Evolutionary conservation across 1,140 invertebrate species (phyloP).

Genomic region (Caenorhabditis brenneri): DNA sequence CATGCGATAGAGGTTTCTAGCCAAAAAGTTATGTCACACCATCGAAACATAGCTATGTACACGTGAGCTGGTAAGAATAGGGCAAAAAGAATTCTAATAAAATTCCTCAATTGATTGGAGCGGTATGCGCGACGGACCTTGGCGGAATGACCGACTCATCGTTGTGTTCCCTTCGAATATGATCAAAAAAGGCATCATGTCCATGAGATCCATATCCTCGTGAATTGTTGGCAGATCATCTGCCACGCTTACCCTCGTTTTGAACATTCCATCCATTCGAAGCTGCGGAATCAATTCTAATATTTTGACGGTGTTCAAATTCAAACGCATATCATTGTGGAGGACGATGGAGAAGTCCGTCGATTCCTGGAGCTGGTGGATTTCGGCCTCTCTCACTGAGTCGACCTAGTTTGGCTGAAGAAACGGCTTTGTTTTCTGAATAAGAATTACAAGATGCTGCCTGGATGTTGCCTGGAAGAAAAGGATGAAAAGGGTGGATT

Average conservation of each 20-base stretch:
- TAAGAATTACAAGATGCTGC: slow-evolving; percentile 1
- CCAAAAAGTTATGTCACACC: no score
- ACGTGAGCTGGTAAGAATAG: no score
- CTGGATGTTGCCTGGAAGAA: not conserved
- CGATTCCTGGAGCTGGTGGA: not conserved
- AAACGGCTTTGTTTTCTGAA: not conserved
- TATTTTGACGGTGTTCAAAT: slow-evolving; percentile 19
- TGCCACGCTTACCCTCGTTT: not conserved
- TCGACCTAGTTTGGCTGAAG: not conserved
- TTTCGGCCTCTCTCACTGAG: not conserved
- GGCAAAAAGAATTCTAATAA: not conserved
- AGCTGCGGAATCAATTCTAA: not conserved
- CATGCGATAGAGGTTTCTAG: no score
- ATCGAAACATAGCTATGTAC: no score
- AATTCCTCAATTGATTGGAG: slow-evolving; percentile 7
- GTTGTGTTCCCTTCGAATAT: slow-evolving; percentile 49
- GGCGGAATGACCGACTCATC: slow-evolving; percentile 44
- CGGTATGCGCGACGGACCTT: slow-evolving; percentile 4
- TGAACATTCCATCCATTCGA: not conserved
- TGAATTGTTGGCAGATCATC: not conserved
- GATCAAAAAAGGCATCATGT: slow-evolving; percentile 36
- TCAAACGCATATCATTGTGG: slow-evolving; percentile 4
- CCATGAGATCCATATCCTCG: not conserved
- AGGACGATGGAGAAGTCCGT: slow-evolving; percentile 1
- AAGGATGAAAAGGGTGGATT: no score